Evolutionary conservation across 2,888 invertebrate species (phyloP), one percentile per base, ranked within the genome.

Genomic region (Ophioninae sp.): DNA sequence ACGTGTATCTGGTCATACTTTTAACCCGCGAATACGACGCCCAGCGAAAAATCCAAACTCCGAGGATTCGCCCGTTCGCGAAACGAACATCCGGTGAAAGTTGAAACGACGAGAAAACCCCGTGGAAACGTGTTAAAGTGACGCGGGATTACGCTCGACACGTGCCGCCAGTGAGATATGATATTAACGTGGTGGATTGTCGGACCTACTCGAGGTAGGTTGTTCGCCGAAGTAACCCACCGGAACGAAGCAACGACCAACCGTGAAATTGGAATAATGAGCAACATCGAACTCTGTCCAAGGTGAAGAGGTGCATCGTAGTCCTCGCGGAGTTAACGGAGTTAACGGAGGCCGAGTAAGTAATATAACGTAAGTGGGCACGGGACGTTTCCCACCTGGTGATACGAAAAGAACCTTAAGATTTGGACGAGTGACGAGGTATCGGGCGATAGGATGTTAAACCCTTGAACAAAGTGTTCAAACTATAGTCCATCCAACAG

Each of bases 1-100:
- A 84, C 85, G 83, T 83, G 85, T 84, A 41, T 81, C 57, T 82
- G 69, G n/a, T 78, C n/a, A 20, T n/a, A 57, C 56, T 59, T 76
- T 79, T 81, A 69, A 44, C n/a, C 61, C 68, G 67, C 62, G 23
- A 13, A 20, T 23, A 44, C 62, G 30, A 44, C 59, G 21, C 21
- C 39, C n/a, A 69, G 21, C 56, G 62, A 64, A 8, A 75, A 37
- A 23, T 7, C 65, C 44, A 0, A 61, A 13, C 13, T 50, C 61
- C 61, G 68, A 50, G 59, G 10, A 41, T 64, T 59, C 41, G 50
- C 57, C 65, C n/a, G 41, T 13, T 23, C 20, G n/a, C 65, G 75
- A 21, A 41, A 68, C 68, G 20, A 21, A 39, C 59, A 30, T 23
- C 57, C 50, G 67, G 57, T 23, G 10, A 67, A 68, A 17, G 57